A percentile compares a stretch with the other conserved stretches of the same genome.
phyloP scores from a whole-genome alignment of 2,113 vertebrate genomes.

The Papio anubis region DNA sequence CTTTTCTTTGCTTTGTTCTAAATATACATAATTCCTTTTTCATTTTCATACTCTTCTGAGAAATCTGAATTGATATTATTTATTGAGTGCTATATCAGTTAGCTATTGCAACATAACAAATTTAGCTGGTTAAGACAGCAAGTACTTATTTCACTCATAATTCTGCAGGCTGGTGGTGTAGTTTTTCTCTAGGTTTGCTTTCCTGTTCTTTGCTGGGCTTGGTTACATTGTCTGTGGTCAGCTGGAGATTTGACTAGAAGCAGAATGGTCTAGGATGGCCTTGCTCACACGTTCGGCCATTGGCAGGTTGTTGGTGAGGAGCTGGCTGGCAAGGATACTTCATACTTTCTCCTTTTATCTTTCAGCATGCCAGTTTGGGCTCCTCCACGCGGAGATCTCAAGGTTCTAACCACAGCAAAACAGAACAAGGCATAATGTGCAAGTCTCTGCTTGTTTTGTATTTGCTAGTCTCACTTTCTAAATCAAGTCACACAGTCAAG shows the following conservation, averaged over 20 bases:
- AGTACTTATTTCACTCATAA: not conserved
- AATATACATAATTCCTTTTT: not conserved
- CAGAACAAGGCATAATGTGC: not conserved
- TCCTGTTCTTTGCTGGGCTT: not conserved
- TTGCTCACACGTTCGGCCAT: not conserved
- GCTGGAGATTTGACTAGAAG: not conserved
- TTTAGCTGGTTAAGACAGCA: not conserved
- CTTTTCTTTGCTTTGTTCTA: slow-evolving; percentile 10
- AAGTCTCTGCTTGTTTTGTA: not conserved
- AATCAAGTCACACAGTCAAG: not conserved
- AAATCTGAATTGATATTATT: not conserved
- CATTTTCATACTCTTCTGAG: not conserved
- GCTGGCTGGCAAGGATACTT: not conserved
- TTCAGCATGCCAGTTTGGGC: not conserved
- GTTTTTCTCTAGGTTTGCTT: not conserved
- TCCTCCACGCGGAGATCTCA: not conserved
- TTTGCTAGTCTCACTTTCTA: not conserved
- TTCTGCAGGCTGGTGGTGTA: not conserved
- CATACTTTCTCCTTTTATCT: not conserved
- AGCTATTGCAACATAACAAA: not conserved
- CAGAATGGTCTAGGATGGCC: not conserved
- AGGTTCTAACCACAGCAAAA: not conserved
- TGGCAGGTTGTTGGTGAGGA: not conserved
- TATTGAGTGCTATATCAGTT: not conserved
- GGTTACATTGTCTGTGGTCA: not conserved